A percentile compares a stretch with the other conserved stretches of the same genome.
Evolutionary conservation across 2,113 vertebrate genomes (phyloP).

Genomic region (Panthera uncia): DNA sequence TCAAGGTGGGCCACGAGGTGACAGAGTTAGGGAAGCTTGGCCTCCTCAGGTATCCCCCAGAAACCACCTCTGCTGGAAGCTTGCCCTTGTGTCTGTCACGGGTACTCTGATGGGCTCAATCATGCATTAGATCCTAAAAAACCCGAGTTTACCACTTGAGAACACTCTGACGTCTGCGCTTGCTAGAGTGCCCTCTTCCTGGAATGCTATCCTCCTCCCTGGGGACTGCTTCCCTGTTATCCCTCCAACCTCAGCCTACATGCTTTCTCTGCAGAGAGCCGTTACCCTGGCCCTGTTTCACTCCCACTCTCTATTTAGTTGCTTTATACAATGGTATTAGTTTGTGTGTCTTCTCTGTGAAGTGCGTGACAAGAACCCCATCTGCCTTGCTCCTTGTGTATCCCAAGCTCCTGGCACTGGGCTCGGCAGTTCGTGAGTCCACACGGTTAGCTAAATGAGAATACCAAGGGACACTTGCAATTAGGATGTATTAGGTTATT

Average conservation of each 20-base stretch:
- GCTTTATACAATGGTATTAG: not conserved
- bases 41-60: not conserved
- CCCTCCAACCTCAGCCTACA: not conserved
- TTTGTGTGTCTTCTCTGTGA: not conserved
- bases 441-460: slow-evolving; percentile 7
- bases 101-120: not conserved
- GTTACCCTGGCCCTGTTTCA: not conserved
- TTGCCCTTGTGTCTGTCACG: not conserved
- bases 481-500: slow-evolving; percentile 21
- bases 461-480: not conserved
- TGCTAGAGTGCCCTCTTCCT: not conserved
- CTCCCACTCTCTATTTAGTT: not conserved
- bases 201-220: not conserved
- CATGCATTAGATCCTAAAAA: not conserved
- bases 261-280: not conserved
- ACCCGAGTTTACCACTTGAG: not conserved
- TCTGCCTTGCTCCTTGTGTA: not conserved
- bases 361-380: accelerated
- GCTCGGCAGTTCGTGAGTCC: not conserved
- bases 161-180: not conserved
- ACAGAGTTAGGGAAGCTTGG: not conserved
- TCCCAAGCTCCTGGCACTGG: not conserved
- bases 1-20: not conserved
- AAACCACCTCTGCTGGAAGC: not conserved
- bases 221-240: not conserved